A percentile compares a stretch with the other conserved stretches of the same genome.
phyloP scores from a whole-genome alignment of 2,797 vertebrate species.

The Chiroxiphia lanceolata region DNA sequence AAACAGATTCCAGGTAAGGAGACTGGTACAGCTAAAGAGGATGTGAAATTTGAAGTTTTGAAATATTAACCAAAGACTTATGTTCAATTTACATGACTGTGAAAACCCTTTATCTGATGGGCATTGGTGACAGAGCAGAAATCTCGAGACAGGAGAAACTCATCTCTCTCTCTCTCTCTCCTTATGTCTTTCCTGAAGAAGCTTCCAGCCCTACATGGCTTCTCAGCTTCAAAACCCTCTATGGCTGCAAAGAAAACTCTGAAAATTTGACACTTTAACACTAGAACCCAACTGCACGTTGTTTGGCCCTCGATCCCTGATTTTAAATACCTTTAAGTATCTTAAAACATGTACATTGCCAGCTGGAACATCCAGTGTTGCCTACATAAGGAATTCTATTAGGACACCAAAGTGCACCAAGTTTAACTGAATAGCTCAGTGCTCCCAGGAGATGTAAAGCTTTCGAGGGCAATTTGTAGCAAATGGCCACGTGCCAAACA shows the following conservation, averaged over 20 bases:
- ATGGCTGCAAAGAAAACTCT: neutral
- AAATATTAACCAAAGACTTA: neutral
- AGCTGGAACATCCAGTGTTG: neutral
- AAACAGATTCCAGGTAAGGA: neutral
- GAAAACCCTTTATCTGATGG: neutral
- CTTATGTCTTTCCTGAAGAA: neutral
- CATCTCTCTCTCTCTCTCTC: neutral
- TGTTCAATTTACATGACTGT: rapidly evolving
- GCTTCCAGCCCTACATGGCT: neutral
- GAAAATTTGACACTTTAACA: neutral
- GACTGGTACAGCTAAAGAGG: neutral
- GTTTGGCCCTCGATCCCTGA: neutral
- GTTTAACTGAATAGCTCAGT: neutral
- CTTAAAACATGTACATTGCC: rapidly evolving
- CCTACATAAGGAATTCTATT: neutral
- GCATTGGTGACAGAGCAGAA: neutral
- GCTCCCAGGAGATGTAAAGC: neutral
- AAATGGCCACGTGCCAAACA: neutral
- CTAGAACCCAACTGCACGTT: neutral
- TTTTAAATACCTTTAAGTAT: neutral
- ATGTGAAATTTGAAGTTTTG: neutral
- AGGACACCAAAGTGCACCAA: neutral
- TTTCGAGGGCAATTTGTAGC: conserved; percentile 10
- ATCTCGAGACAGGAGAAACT: neutral
- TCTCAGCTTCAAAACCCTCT: neutral